Conservation (phyloP, 2,113 vertebrate genomes). For the Calcarius ornatus region DNA sequence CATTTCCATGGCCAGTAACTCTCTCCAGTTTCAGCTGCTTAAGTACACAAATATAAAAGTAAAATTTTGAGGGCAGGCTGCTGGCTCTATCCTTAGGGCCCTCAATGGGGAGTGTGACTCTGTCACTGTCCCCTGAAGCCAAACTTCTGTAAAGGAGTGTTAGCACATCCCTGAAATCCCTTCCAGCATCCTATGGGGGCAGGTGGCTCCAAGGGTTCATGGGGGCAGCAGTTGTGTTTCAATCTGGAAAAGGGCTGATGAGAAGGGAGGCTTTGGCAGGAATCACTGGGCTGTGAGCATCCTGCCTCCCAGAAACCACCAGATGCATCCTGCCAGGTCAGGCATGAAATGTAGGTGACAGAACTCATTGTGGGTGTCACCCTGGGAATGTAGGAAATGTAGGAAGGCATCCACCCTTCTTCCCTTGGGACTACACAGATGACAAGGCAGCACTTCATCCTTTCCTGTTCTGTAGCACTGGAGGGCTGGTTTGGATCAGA, state of each 20-base stretch:
- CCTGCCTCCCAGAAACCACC: constrained; percentile 19
- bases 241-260: neutral
- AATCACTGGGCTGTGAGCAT: constrained; percentile 17
- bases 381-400: neutral
- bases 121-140: rapidly evolving
- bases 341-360: constrained; percentile 13
- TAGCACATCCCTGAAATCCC: neutral
- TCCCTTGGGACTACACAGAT: rapidly evolving
- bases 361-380: constrained; percentile 19
- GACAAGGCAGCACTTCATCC: neutral
- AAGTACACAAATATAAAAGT: neutral
- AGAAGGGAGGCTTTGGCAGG: neutral
- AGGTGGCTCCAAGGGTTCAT: neutral
- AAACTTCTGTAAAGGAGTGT: neutral
- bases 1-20: neutral
- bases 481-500: neutral
- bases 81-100: neutral
- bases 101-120: neutral
- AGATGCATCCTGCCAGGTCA: constrained; percentile 56
- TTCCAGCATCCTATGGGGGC: neutral
- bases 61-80: neutral
- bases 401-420: neutral
- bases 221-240: neutral
- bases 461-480: neutral
- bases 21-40: neutral